These are phyloP conservation scores for Rhizomys pruinosus DNA, from an alignment of 2,113 vertebrate species.

Conservation along the genomic window DNA sequence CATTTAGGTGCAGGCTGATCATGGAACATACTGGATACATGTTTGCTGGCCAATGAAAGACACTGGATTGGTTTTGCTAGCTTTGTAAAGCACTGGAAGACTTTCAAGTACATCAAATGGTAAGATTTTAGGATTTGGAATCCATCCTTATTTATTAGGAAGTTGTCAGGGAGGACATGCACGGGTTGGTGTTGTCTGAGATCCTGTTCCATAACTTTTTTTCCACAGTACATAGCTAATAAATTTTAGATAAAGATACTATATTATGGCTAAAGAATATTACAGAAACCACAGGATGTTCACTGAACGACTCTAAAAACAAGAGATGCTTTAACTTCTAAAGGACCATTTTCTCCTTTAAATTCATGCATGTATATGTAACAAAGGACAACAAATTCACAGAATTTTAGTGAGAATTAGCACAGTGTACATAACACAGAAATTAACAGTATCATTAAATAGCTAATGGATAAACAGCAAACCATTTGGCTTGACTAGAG, in stretches of 20 bases:
- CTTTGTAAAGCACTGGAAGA: slow-evolving; percentile 35
- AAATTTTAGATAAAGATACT: slow-evolving; percentile 27
- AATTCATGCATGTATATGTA: too few relatives aligned
- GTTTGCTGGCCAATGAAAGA: neutral
- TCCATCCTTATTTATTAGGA: slow-evolving; percentile 18
- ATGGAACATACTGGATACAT: fast-evolving
- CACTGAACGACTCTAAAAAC: neutral
- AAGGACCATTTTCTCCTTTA: neutral
- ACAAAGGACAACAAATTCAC: neutral
- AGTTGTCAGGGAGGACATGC: slow-evolving; percentile 5
- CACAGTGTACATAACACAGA: neutral
- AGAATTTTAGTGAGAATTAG: neutral
- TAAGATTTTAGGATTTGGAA: slow-evolving; percentile 40
- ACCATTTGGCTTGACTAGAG: neutral
- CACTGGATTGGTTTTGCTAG: neutral
- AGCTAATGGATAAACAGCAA: neutral
- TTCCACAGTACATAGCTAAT: neutral
- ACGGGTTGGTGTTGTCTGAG: neutral
- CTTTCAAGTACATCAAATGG: neutral
- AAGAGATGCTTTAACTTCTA: neutral
- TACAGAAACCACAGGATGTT: neutral
- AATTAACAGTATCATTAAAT: neutral
- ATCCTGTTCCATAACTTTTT: slow-evolving; percentile 34
- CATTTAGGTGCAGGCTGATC: neutral
- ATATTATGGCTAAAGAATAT: neutral